A percentile compares a stretch with the other conserved stretches of the same genome.
These are phyloP conservation scores for Lycocerus yunnanus DNA, from an alignment of 2,888 invertebrate genomes.

Conservation along the genomic window DNA sequence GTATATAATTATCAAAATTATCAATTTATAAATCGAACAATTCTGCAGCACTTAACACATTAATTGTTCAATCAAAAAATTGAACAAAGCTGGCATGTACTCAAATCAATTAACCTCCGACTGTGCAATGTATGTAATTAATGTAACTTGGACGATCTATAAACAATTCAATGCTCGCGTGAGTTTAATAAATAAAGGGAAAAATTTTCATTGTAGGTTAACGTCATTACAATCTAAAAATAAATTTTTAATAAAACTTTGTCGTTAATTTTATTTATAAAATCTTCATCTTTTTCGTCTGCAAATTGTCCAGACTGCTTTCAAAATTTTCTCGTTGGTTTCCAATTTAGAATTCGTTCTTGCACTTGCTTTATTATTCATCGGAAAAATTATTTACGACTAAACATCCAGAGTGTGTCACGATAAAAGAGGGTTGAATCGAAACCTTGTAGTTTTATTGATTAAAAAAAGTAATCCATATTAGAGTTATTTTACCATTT, in stretches of 20 bases:
- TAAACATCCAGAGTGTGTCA: not conserved
- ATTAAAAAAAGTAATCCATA: not conserved
- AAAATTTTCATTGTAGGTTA: not conserved
- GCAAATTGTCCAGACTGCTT: too few relatives aligned
- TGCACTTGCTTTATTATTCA: not conserved
- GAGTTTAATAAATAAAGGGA: not conserved
- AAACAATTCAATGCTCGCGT: not conserved
- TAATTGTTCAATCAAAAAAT: conserved; percentile 1
- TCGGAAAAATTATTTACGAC: not conserved
- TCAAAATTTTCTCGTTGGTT: too few relatives aligned
- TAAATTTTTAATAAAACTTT: not conserved
- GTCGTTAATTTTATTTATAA: not conserved
- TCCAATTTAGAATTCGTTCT: too few relatives aligned
- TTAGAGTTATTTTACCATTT: not conserved
- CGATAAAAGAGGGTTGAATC: not conserved
- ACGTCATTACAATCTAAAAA: not conserved
- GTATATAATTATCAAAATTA: too few relatives aligned
- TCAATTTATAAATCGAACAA: not conserved
- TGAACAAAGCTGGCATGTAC: not conserved
- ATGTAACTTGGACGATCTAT: not conserved
- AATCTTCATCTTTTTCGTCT: too few relatives aligned
- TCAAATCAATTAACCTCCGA: conserved; percentile 11
- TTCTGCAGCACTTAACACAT: not conserved
- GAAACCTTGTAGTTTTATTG: not conserved
- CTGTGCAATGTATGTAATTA: not conserved